A percentile compares a stretch with the other conserved stretches of the same genome.
Conservation (phyloP, 2,888 invertebrate species). For the Noctua pronuba region DNA sequence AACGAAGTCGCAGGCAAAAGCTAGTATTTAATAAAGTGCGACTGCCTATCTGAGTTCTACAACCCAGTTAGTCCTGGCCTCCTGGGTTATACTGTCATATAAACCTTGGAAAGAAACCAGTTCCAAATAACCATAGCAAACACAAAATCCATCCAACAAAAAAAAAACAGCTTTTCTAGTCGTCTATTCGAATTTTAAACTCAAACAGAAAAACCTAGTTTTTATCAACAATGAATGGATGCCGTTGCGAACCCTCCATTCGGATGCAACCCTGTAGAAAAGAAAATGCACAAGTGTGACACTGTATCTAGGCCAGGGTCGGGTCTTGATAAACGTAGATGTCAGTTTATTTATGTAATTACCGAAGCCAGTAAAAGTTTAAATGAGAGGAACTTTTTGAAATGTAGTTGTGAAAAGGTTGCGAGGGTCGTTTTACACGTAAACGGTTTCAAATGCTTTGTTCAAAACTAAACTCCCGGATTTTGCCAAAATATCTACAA, state of each 20-base stretch:
- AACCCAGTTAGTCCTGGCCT: too few species aligned
- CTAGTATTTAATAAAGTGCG: too few species aligned
- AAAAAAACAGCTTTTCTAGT: background rate
- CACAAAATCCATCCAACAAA: background rate
- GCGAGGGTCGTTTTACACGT: too few species aligned
- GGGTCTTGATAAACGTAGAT: constrained; percentile 31
- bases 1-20: too few species aligned
- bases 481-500: too few species aligned
- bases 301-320: constrained; percentile 41
- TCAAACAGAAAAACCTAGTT: constrained; percentile 13
- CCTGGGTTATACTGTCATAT: too few species aligned
- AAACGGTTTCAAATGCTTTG: too few species aligned
- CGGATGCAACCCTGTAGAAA: constrained; percentile 24
- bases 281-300: constrained; percentile 41
- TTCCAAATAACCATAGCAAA: background rate
- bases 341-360: constrained; percentile 48
- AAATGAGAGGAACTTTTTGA: constrained; percentile 17
- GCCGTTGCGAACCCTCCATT: constrained; percentile 5
- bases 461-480: too few species aligned
- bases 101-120: too few species aligned
- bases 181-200: constrained; percentile 15
- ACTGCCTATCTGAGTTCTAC: too few species aligned
- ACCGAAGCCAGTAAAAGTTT: constrained; percentile 40
- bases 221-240: constrained; percentile 31
- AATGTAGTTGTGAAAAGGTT: background rate